Evolutionary conservation across 2,888 invertebrate genomes (phyloP).

Genomic region (Phania funesta): DNA sequence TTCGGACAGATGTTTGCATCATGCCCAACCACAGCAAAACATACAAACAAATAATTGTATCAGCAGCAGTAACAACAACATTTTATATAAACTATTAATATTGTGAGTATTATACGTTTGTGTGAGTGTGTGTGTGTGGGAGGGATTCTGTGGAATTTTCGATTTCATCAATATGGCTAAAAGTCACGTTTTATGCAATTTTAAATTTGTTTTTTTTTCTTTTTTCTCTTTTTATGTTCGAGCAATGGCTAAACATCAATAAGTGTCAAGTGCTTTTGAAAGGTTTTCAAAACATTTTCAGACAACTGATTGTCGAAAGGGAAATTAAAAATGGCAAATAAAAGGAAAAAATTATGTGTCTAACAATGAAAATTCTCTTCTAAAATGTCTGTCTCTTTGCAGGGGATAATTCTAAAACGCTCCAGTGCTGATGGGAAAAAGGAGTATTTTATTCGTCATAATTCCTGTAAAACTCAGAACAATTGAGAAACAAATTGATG

Average conservation of each 20-base stretch:
- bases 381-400: too few species aligned
- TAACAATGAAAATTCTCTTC: too few species aligned
- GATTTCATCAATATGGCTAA: slow-evolving; percentile 24
- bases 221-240: neutral
- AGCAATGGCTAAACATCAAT: slow-evolving; percentile 18
- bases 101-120: too few species aligned
- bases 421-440: too few species aligned
- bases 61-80: neutral
- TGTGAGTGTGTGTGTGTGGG: neutral
- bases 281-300: slow-evolving; percentile 53
- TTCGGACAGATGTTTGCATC: slow-evolving; percentile 42
- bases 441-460: too few species aligned
- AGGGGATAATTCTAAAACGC: too few species aligned
- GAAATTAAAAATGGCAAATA: neutral
- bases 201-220: neutral
- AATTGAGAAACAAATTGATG: too few species aligned
- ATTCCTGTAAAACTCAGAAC: too few species aligned
- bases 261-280: slow-evolving; percentile 55
- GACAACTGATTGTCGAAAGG: slow-evolving; percentile 40
- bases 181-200: slow-evolving; percentile 60
- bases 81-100: too few species aligned
- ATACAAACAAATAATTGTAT: neutral
- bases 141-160: neutral
- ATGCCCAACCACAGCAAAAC: slow-evolving; percentile 18
- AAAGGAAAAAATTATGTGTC: neutral